Percentiles rank a stretch among this genome's conserved stretches.
These are phyloP conservation scores for Rostratula benghalensis DNA, from an alignment of 2,113 vertebrate genomes.

Conservation along the genomic window DNA sequence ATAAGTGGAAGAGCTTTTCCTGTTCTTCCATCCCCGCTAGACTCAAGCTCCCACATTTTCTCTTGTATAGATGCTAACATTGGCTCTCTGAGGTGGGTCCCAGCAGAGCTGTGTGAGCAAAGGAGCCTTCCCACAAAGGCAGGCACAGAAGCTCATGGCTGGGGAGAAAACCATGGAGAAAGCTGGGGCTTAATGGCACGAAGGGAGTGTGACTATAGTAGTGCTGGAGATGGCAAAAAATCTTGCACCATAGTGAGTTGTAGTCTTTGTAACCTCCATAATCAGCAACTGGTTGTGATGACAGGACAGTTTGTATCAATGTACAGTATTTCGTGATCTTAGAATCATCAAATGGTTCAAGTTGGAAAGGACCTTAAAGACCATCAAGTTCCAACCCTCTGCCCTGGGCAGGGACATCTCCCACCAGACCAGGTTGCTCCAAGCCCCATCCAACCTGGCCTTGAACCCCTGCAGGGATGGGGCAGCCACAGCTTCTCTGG, in stretches of 20 bases:
- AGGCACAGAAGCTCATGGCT: neutral
- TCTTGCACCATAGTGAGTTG: neutral
- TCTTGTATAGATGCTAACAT: rapidly evolving
- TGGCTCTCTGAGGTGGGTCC: neutral
- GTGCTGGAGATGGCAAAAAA: neutral
- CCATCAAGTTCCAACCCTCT: too few species aligned
- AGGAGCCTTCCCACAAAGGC: neutral
- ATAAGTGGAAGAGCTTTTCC: neutral
- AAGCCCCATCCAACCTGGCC: too few species aligned
- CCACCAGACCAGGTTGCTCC: too few species aligned
- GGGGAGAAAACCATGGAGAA: neutral
- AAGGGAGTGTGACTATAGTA: neutral
- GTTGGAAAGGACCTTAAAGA: too few species aligned
- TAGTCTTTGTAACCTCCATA: neutral
- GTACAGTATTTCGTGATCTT: neutral
- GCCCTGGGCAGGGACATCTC: too few species aligned
- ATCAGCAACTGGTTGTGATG: neutral
- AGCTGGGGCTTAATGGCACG: neutral
- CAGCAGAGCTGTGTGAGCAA: neutral
- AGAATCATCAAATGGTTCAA: too few species aligned
- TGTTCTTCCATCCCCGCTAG: neutral
- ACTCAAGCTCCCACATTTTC: neutral
- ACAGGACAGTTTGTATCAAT: neutral
- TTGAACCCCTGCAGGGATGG: too few species aligned
- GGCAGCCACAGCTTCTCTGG: too few species aligned